Conservation (phyloP, 1,140 invertebrate genomes). For the Alviniconcha marisindica region DNA sequence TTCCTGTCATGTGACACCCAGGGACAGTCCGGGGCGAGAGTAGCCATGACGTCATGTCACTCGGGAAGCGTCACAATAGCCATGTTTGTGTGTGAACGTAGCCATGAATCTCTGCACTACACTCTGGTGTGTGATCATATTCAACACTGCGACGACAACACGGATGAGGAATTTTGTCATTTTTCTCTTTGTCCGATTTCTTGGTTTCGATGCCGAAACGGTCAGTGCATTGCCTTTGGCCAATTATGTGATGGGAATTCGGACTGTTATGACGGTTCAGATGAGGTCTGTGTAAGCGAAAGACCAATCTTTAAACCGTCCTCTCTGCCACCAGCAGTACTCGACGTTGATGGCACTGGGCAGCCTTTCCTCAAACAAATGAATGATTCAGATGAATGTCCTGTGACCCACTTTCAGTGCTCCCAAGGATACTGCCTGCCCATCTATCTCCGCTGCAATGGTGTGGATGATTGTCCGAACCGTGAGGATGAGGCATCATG, state of each 20-base stretch:
- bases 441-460: constrained; percentile 43
- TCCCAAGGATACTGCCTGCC: constrained; percentile 19
- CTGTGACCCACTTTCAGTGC: constrained; percentile 37
- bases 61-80: not conserved
- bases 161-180: constrained; percentile 11
- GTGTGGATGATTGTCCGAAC: constrained; percentile 34
- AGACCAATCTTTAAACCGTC: not conserved
- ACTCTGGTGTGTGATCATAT: constrained; percentile 5
- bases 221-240: not conserved
- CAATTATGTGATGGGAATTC: not conserved
- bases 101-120: not conserved
- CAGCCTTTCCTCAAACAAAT: not conserved
- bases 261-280: constrained; percentile 13
- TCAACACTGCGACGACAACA: not conserved
- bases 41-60: not conserved
- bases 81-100: not conserved
- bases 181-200: not conserved
- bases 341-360: constrained; percentile 16
- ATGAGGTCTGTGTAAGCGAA: not conserved
- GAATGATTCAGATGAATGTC: not conserved
- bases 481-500: constrained; percentile 23
- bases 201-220: not conserved
- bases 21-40: not conserved
- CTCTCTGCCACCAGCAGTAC: constrained; percentile 13
- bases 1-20: not conserved